A percentile compares a stretch with the other conserved stretches of the same genome.
phyloP scores from a whole-genome alignment of 2,888 invertebrate species.

The Diarsia mendica region DNA sequence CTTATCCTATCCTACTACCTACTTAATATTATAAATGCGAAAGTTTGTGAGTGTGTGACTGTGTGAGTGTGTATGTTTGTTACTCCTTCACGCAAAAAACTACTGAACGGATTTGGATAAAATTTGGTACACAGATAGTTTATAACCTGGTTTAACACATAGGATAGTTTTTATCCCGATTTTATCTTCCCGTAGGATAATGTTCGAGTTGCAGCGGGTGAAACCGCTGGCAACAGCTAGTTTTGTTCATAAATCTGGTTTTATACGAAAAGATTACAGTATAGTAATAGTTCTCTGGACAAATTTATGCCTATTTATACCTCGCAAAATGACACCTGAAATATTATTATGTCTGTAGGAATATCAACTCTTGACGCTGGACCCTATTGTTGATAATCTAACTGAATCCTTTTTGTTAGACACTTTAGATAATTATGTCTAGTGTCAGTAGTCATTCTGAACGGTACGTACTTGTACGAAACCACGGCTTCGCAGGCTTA shows the following conservation, averaged over 20 bases:
- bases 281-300: background rate
- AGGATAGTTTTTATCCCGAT: no score
- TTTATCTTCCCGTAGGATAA: no score
- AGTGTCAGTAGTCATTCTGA: background rate
- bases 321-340: background rate
- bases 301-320: background rate
- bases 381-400: background rate
- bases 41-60: no score
- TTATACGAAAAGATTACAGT: background rate
- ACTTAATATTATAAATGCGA: no score
- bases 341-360: background rate
- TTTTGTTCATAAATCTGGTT: background rate
- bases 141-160: no score
- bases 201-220: no score
- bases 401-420: background rate
- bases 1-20: background rate
- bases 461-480: background rate
- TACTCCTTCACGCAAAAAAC: no score
- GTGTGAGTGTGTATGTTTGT: no score
- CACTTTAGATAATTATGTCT: background rate
- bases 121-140: no score
- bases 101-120: no score
- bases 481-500: no score
- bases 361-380: background rate
- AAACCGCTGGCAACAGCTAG: no score